Percentiles rank a stretch among this genome's conserved stretches.
These are phyloP conservation scores for Protonibea diacanthus DNA, from an alignment of 2,797 vertebrate species.

Conservation along the genomic window DNA sequence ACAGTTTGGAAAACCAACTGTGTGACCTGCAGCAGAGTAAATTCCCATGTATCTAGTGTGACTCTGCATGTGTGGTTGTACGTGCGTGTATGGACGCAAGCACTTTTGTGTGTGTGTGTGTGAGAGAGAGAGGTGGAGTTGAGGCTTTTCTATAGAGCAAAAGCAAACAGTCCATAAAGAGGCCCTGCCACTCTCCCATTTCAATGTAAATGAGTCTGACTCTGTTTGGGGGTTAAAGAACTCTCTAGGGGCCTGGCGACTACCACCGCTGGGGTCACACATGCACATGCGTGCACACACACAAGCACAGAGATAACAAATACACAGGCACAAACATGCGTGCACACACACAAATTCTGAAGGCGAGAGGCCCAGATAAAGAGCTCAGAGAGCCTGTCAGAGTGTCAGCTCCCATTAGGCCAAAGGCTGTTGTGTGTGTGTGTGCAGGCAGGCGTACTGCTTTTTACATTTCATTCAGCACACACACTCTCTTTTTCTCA, in stretches of 20 bases:
- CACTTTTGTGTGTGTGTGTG: slow-evolving; percentile 43
- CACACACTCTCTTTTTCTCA: slow-evolving; percentile 69
- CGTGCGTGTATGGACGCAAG: slow-evolving; percentile 34
- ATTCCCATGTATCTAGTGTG: slow-evolving; percentile 75
- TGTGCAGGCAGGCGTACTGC: slow-evolving; percentile 81
- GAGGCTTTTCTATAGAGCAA: slow-evolving; percentile 78
- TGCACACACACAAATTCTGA: slow-evolving; percentile 62
- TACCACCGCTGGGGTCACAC: slow-evolving; percentile 79
- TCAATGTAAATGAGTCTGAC: slow-evolving; percentile 90
- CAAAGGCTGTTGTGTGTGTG: slow-evolving; percentile 81
- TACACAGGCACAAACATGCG: slow-evolving; percentile 52
- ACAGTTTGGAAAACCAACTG: slow-evolving; percentile 71
- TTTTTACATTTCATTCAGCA: slow-evolving; percentile 80
- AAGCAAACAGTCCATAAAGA: slow-evolving; percentile 87
- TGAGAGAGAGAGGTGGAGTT: slow-evolving; percentile 69
- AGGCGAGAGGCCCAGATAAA: slow-evolving; percentile 84
- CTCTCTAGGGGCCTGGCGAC: slow-evolving; percentile 79
- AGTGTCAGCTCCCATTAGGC: slow-evolving; percentile 85
- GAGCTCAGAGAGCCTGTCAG: slow-evolving; percentile 85
- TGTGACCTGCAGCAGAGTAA: slow-evolving; percentile 69
- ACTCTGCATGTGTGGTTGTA: slow-evolving; percentile 38
- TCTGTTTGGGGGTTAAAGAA: slow-evolving; percentile 88
- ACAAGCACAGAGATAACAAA: slow-evolving; percentile 59
- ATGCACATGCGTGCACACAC: slow-evolving; percentile 61
- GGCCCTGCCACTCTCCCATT: slow-evolving; percentile 85